These are phyloP conservation scores for Acronicta leporina DNA, from an alignment of 2,888 invertebrate genomes.

Conservation along the genomic window DNA sequence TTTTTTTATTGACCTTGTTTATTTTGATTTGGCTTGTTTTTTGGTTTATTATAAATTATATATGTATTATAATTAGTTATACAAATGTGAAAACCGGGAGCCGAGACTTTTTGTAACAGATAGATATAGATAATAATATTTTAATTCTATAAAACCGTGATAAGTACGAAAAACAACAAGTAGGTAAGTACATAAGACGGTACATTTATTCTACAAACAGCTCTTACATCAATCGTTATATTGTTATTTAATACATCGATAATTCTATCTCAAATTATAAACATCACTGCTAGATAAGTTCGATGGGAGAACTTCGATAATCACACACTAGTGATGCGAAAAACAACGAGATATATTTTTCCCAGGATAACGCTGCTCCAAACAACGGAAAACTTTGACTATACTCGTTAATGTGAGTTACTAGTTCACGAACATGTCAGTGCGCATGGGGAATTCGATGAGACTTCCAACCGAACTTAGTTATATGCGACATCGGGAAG, in stretches of 20 bases:
- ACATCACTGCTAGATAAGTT: conserved; percentile 14
- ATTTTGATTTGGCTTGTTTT: no score
- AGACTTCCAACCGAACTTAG: conserved; percentile 47
- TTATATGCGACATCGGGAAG: conserved; percentile 29
- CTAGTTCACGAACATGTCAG: conserved; percentile 55
- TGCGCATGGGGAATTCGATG: conserved; percentile 54
- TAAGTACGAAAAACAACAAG: no score
- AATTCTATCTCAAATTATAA: conserved; percentile 30
- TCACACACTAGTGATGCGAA: conserved; percentile 48
- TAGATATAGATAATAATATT: no score
- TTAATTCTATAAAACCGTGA: no score
- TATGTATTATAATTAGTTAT: no score
- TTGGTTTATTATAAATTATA: no score
- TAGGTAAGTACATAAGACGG: no score
- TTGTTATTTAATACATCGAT: neutral
- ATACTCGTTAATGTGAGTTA: conserved; percentile 64
- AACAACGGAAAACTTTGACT: conserved; percentile 50
- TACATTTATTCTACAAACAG: no score
- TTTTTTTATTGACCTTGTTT: conserved; percentile 9
- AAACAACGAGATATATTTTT: conserved; percentile 51
- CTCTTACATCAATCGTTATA: no score
- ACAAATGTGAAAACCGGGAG: no score
- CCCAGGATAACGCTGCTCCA: conserved; percentile 37
- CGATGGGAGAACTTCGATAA: conserved; percentile 44
- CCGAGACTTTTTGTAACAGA: no score